A percentile compares a stretch with the other conserved stretches of the same genome.
phyloP scores from a whole-genome alignment of 1,140 invertebrate genomes.

The Pseudomyrmex gracilis region DNA sequence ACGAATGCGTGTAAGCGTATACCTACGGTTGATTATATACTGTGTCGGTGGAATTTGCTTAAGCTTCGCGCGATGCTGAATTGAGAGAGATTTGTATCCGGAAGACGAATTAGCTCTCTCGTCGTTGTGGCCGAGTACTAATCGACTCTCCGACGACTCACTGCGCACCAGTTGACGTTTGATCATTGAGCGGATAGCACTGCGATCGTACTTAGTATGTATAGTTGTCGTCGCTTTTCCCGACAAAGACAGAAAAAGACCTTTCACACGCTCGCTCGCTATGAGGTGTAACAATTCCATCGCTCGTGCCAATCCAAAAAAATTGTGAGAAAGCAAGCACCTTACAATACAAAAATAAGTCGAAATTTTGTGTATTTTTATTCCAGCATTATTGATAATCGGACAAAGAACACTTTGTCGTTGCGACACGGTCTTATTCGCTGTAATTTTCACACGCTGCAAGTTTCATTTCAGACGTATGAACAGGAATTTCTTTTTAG shows the following conservation, averaged over 20 bases:
- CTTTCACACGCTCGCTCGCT: conserved; percentile 37
- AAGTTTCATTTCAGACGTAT: too few species aligned
- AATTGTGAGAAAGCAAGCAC: too few species aligned
- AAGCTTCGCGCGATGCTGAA: conserved; percentile 18
- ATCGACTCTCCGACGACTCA: conserved; percentile 56
- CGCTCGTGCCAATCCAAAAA: background rate
- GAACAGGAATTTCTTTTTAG: background rate
- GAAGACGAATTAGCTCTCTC: conserved; percentile 66
- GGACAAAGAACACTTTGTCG: too few species aligned
- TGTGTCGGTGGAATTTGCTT: background rate
- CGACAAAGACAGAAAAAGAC: background rate
- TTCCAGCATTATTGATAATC: too few species aligned
- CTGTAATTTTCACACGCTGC: too few species aligned
- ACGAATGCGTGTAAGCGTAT: too few species aligned
- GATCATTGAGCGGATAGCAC: conserved; percentile 66
- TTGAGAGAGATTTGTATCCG: conserved; percentile 54
- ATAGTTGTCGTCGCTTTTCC: background rate
- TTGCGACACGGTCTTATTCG: too few species aligned
- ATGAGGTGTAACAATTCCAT: background rate
- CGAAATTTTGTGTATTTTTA: too few species aligned
- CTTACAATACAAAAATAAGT: too few species aligned
- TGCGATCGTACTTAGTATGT: background rate
- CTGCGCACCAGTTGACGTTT: conserved; percentile 72
- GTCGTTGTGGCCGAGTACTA: conserved; percentile 66
- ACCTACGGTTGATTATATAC: background rate